Evolutionary conservation across 2,113 vertebrate species (phyloP), one percentile per base, ranked within the genome.

Genomic region (Addax nasomaculatus): DNA sequence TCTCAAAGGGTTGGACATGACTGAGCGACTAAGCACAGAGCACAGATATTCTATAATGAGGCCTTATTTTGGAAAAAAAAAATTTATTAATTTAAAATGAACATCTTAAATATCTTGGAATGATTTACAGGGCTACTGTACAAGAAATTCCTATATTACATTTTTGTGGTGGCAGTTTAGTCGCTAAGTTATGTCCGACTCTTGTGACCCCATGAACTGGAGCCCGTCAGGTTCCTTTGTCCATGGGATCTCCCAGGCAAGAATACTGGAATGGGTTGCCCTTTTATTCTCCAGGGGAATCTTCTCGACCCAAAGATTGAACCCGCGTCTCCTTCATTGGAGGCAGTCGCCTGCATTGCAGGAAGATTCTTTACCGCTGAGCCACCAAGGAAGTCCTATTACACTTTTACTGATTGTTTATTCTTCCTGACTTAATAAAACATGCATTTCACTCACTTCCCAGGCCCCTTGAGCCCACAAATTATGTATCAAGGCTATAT

Each of bases 351-450:
- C 19, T 70, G 67, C 67, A 23, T 0, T 36, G 67, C 67, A 39
- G 67, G 67, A 39, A 39, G n/a, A 70, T 36, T 70, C 67, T 70
- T 70, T 23, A 39, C 67, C 8, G 0, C 19, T 70, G 67, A 70
- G 67, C 67, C n/a, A 70, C 67, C 17, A 70, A 70, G 67, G 67
- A 70, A 70, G 19, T 21, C 67, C n/a, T 55, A 19, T 30, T 47
- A 30, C 1, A 19, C 27, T 47, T 79, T 49, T 79, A 79, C 45
- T 49, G 36, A 79, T 79, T 53, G 49, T 33, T 58, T 85, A 39
- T 79, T 89, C 30, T 39, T n/a, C 43, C 36, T 76, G n/a, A 86
- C 49, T 80, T 67, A 62, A 88, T 62, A 83, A 95, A 94, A 62
- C 33, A 45, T 27, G 27, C 12, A 57, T 39, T 84, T 96, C 33